Base-by-base conservation (phyloP, 2,888 invertebrate species). In the Drosophila paramelanica region DNA sequence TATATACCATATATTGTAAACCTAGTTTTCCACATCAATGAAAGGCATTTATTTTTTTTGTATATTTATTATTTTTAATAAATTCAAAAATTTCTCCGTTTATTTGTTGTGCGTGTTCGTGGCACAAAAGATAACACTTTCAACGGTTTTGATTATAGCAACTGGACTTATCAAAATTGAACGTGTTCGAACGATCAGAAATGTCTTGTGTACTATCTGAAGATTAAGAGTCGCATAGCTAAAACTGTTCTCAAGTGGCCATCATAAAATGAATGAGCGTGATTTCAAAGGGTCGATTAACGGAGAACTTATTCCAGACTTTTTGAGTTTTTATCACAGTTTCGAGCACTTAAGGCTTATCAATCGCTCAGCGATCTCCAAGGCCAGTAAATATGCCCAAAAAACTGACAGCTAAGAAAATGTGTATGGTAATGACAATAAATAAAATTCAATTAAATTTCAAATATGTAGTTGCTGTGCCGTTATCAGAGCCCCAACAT, bases 381-480 rank as follows among this genome's bases (percentile, higher is more conserved):
- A 20, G 50, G 17, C 39, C 52, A 59, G 59, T 46, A 62, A 76
- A 62, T 66, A 56, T 36, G 39, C 42, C 59, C 17, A 17, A 17
- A 17, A 39, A 58, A 39, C 17, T 60, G 64, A 58, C 72, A 57
- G 49, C 52, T 52, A 47, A 41, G 38, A 42, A 67, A 62, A 79
- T 47, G 36, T 77, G 52, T 65, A 76, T 79, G 73, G 70, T 76
- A 83, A 81, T 73, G 65, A 67, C 52, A 70, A 79, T 79, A 81
- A 81, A 81, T 64, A 69, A 68, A 68, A 74, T 61, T 65, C 60
- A 84, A 79, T 78, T 61, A 43, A 81, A 71, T 53, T 64, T 55
- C 20, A 70, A 81, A 81, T 67, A n/a, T n/a, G n/a, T n/a, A 66
- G 55, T 72, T 67, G 49, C 39, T 66, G 52, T 49, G 17, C 23